Evolutionary conservation across 2,113 vertebrate species (phyloP).

Genomic region (Neodontobutis hainanensis): DNA sequence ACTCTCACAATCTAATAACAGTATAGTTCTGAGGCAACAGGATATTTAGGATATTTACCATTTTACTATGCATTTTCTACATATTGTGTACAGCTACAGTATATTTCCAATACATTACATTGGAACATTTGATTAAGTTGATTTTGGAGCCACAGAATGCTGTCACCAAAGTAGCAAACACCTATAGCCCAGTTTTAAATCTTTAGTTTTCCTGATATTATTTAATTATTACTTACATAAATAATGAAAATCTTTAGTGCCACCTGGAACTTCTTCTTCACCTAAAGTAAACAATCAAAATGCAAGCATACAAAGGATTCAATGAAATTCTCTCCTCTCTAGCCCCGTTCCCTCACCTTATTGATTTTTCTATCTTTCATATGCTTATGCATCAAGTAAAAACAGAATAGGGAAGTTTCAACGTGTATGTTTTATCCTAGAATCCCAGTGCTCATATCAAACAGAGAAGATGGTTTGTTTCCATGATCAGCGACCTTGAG

Average conservation of each 20-base stretch:
- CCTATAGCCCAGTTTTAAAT: background rate
- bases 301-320: conserved; percentile 38
- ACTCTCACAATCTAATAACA: conserved; percentile 15
- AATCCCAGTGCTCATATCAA: conserved; percentile 56
- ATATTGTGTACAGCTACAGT: too few relatives aligned
- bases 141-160: too few relatives aligned
- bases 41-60: too few relatives aligned
- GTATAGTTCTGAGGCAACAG: background rate
- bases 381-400: conserved; percentile 68
- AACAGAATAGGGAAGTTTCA: conserved; percentile 63
- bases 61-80: too few relatives aligned
- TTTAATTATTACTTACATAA: background rate
- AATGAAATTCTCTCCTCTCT: conserved; percentile 57
- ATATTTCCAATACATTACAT: too few relatives aligned
- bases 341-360: conserved; percentile 48
- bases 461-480: conserved; percentile 54
- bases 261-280: background rate
- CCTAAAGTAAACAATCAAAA: conserved; percentile 38
- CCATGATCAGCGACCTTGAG: conserved; percentile 66
- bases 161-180: too few relatives aligned
- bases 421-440: conserved; percentile 40
- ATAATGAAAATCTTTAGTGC: background rate
- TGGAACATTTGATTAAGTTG: too few relatives aligned
- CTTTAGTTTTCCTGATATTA: background rate
- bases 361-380: conserved; percentile 71